Evolutionary conservation across 2,888 invertebrate genomes (phyloP).

Genomic region (Apamea anceps): DNA sequence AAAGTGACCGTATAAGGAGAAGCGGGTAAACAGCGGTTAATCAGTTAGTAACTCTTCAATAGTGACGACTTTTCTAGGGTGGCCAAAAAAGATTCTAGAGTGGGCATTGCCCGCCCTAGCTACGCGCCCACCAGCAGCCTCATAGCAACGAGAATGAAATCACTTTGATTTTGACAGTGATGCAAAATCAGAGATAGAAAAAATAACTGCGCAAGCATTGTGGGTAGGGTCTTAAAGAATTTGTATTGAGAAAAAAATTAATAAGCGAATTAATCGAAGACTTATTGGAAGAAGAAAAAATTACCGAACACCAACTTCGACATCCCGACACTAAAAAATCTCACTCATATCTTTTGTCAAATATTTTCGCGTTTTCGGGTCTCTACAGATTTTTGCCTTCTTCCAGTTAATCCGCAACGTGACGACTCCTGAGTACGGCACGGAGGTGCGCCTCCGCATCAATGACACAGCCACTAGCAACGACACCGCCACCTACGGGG

Average conservation of each 20-base stretch:
- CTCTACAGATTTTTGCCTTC: background rate
- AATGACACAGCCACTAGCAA: conserved; percentile 92
- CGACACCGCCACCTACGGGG: conserved; percentile 92
- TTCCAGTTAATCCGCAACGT: conserved; percentile 91
- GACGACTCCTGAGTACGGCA: conserved; percentile 91
- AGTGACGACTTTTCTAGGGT: too few relatives aligned
- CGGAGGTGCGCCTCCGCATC: conserved; percentile 90
- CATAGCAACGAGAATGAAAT: too few relatives aligned
- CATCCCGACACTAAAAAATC: background rate
- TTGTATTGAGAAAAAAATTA: background rate
- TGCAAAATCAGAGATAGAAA: background rate
- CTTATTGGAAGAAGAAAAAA: background rate
- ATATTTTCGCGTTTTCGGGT: background rate
- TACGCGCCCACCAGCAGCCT: too few relatives aligned
- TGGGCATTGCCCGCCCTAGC: too few relatives aligned
- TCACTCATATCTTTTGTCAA: too few relatives aligned
- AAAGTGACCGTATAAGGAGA: too few relatives aligned
- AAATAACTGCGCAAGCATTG: background rate
- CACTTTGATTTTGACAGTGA: background rate
- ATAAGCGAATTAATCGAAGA: background rate
- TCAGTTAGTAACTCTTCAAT: too few relatives aligned
- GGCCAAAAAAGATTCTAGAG: too few relatives aligned
- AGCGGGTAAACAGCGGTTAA: too few relatives aligned
- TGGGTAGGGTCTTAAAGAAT: background rate
- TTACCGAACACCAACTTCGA: background rate